A percentile compares a stretch with the other conserved stretches of the same genome.
These are phyloP conservation scores for Suncus etruscus DNA, from an alignment of 2,113 vertebrate genomes.

Conservation along the genomic window DNA sequence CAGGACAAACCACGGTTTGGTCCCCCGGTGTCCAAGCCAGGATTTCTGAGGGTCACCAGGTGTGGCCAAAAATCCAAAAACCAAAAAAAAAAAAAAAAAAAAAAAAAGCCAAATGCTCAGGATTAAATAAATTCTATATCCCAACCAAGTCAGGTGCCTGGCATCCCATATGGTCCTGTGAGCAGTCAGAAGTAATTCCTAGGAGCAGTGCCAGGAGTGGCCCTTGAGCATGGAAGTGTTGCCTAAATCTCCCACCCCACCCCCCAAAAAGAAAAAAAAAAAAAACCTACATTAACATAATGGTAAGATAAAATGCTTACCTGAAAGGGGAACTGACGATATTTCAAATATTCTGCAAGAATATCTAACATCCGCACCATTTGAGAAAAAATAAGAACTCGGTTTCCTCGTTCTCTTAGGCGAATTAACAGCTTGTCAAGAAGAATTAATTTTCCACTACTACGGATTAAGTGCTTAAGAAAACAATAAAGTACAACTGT, in stretches of 20 bases:
- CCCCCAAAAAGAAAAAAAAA: neutral
- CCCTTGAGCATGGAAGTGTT: too few relatives aligned
- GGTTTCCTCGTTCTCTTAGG: slow-evolving; percentile 95
- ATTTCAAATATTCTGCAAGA: slow-evolving; percentile 97
- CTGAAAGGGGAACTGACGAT: slow-evolving; percentile 97
- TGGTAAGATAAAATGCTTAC: slow-evolving; percentile 84
- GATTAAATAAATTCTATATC: slow-evolving; percentile 42
- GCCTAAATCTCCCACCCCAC: too few relatives aligned
- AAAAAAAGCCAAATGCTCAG: neutral
- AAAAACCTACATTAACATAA: neutral
- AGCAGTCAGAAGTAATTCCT: too few relatives aligned
- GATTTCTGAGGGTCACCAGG: too few relatives aligned
- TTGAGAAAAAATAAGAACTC: slow-evolving; percentile 99
- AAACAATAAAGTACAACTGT: slow-evolving; percentile 71
- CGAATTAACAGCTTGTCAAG: slow-evolving; percentile 97
- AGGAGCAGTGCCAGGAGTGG: too few relatives aligned
- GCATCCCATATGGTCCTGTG: too few relatives aligned
- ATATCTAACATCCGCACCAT: slow-evolving; percentile 99
- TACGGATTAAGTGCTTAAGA: slow-evolving; percentile 95
- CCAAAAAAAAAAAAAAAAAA: too few relatives aligned
- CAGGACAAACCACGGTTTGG: too few relatives aligned
- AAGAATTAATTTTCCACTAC: slow-evolving; percentile 97
- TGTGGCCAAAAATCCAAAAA: too few relatives aligned
- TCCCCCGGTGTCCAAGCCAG: too few relatives aligned
- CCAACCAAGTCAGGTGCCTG: too few relatives aligned